Conservation (phyloP, 1,140 invertebrate genomes). For the Triops cancriformis region DNA sequence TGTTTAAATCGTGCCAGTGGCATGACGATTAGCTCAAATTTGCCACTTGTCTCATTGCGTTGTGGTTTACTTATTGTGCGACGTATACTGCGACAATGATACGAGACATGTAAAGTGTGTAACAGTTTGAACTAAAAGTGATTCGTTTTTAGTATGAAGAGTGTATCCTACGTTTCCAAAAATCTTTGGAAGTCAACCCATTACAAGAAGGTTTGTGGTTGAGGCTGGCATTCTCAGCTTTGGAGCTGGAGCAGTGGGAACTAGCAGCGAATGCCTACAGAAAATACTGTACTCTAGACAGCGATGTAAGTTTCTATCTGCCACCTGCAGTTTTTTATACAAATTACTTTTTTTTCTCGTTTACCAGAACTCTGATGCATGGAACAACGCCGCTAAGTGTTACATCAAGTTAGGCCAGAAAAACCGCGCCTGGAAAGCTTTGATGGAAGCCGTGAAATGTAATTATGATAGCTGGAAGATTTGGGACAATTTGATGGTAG, state of each 20-base stretch:
- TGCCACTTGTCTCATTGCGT: no score
- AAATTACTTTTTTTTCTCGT: slow-evolving; percentile 27
- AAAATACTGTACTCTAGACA: slow-evolving; percentile 74
- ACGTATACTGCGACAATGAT: no score
- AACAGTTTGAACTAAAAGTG: slow-evolving; percentile 31
- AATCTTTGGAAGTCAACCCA: slow-evolving; percentile 72
- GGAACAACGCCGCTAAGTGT: slow-evolving; percentile 93
- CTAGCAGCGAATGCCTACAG: slow-evolving; percentile 74
- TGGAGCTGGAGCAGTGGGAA: slow-evolving; percentile 71
- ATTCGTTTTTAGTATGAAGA: slow-evolving; percentile 50
- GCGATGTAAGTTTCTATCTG: slow-evolving; percentile 43
- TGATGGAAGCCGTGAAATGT: slow-evolving; percentile 83
- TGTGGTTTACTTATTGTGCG: no score
- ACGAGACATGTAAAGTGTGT: no score
- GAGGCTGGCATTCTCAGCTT: slow-evolving; percentile 72
- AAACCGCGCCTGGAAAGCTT: slow-evolving; percentile 64
- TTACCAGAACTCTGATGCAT: slow-evolving; percentile 87
- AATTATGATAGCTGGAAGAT: slow-evolving; percentile 84
- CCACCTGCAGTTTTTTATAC: neutral
- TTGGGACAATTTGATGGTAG: slow-evolving; percentile 89
- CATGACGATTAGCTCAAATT: no score
- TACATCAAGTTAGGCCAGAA: slow-evolving; percentile 83
- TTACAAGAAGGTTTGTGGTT: slow-evolving; percentile 77
- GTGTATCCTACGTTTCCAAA: slow-evolving; percentile 67
- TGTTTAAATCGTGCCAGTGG: no score